Conservation (phyloP, 2,888 invertebrate genomes). For the Xestia xanthographa region DNA sequence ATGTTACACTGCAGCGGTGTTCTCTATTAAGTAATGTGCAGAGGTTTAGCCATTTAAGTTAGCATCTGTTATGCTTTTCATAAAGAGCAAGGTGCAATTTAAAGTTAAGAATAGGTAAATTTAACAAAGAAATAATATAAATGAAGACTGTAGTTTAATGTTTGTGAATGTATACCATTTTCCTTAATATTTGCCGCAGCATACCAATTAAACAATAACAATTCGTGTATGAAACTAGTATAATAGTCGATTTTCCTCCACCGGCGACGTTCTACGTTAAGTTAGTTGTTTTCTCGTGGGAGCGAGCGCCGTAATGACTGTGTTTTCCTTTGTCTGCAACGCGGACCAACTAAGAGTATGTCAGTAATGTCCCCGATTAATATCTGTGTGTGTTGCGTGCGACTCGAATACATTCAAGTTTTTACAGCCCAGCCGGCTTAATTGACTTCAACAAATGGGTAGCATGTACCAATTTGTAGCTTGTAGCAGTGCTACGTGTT, state of each 20-base stretch:
- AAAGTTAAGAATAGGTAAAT: constrained; percentile 15
- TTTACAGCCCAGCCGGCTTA: constrained; percentile 66
- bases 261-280: constrained; percentile 70
- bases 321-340: constrained; percentile 76
- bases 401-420: constrained; percentile 64
- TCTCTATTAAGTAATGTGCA: constrained; percentile 54
- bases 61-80: constrained; percentile 18
- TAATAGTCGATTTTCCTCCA: constrained; percentile 57
- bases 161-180: background rate
- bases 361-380: constrained; percentile 76
- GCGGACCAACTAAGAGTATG: constrained; percentile 62
- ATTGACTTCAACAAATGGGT: constrained; percentile 72
- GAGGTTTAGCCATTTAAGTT: constrained; percentile 25
- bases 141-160: constrained; percentile 11
- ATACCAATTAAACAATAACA: constrained; percentile 59
- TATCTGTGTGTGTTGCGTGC: constrained; percentile 70
- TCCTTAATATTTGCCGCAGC: constrained; percentile 35
- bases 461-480: constrained; percentile 70
- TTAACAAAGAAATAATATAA: constrained; percentile 15
- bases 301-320: constrained; percentile 73
- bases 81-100: constrained; percentile 7
- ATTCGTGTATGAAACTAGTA: constrained; percentile 57
- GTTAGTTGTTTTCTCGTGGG: constrained; percentile 73
- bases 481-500: constrained; percentile 68
- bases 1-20: constrained; percentile 35